phyloP scores from a whole-genome alignment of 1,140 invertebrate genomes.

The Zophobas morio region DNA sequence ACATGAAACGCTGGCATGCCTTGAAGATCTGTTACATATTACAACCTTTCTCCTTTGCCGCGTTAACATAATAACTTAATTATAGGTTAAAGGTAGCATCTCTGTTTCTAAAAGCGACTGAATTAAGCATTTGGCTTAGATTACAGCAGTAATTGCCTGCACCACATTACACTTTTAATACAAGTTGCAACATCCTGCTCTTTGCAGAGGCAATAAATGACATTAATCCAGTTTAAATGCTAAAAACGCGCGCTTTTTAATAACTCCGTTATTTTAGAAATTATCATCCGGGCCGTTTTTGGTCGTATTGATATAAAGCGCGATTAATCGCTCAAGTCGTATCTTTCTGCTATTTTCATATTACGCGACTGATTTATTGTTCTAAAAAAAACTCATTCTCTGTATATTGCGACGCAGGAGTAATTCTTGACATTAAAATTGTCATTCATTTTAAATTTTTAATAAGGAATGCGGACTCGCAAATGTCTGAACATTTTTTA shows the following conservation, averaged over 20 bases:
- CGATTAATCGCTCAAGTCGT: conserved; percentile 12
- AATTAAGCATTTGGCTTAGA: conserved; percentile 15
- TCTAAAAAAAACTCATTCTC: conserved; percentile 30
- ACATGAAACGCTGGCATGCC: conserved; percentile 17
- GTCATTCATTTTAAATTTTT: conserved; percentile 34
- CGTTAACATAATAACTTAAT: conserved; percentile 34
- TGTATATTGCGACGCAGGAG: conserved; percentile 26
- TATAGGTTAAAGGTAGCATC: conserved; percentile 23
- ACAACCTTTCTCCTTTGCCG: conserved; percentile 17
- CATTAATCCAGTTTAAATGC: conserved; percentile 5
- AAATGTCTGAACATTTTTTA: conserved; percentile 30
- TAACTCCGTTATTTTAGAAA: conserved; percentile 9
- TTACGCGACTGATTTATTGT: conserved; percentile 32
- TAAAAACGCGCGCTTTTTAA: conserved; percentile 1
- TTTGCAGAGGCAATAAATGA: conserved; percentile 12
- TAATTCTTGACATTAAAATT: conserved; percentile 33
- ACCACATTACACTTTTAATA: conserved; percentile 6
- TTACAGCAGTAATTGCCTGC: neutral
- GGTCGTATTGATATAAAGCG: conserved; percentile 8
- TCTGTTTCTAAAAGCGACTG: conserved; percentile 26
- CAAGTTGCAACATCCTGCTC: conserved; percentile 16
- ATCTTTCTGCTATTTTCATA: conserved; percentile 31
- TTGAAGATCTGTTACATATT: conserved; percentile 17
- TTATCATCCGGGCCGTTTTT: neutral
- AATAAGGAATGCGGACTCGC: conserved; percentile 18